A percentile compares a stretch with the other conserved stretches of the same genome.
These are phyloP conservation scores for Myrmophylax atrothorax DNA, from an alignment of 2,113 vertebrate species.

Conservation along the genomic window DNA sequence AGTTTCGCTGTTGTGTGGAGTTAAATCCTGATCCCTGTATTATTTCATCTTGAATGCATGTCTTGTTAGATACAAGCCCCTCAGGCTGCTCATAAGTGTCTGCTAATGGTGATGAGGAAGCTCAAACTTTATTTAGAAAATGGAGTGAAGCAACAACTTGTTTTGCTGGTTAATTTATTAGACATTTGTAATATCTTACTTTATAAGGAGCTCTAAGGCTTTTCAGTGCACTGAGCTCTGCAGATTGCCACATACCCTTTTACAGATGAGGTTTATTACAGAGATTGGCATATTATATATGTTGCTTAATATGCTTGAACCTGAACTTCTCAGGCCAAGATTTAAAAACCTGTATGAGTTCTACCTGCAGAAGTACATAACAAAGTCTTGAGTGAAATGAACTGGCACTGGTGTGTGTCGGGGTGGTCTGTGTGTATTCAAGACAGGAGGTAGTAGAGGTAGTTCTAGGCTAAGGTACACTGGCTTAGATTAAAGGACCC, in stretches of 20 bases:
- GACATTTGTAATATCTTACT: background rate
- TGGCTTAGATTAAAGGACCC: background rate
- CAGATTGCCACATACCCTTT: slow-evolving; percentile 13
- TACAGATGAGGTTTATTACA: background rate
- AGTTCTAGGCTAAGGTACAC: background rate
- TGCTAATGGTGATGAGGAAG: background rate
- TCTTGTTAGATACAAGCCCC: background rate
- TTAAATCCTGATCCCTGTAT: background rate
- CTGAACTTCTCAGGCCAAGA: background rate
- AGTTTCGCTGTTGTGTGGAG: background rate
- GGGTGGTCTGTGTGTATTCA: background rate
- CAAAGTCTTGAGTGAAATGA: background rate
- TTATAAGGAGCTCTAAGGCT: slow-evolving; percentile 16
- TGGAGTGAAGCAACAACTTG: background rate
- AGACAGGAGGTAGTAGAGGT: background rate
- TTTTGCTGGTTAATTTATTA: slow-evolving; percentile 27
- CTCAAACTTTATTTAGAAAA: background rate
- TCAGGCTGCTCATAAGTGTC: background rate
- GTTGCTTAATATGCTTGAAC: background rate
- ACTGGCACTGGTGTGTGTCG: background rate
- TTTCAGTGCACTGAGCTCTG: background rate
- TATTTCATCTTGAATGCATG: background rate
- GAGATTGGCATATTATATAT: background rate
- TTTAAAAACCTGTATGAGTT: background rate
- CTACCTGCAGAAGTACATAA: background rate